Evolutionary conservation across 2,113 vertebrate species (phyloP), one percentile per base, ranked within the genome.

Genomic region (Triplophysa rosa): DNA sequence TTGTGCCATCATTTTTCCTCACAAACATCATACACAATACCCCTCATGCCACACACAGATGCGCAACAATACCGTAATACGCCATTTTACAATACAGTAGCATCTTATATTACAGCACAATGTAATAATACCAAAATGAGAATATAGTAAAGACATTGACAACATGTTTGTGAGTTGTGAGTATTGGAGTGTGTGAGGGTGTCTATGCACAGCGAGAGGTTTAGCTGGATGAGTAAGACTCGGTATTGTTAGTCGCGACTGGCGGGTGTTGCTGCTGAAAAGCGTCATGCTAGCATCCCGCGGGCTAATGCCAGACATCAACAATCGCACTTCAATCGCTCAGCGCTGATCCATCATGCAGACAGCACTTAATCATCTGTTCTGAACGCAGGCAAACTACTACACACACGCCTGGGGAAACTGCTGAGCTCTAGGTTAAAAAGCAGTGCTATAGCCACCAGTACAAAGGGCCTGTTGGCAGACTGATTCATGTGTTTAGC

Each of bases 291-390:
- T 79, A 78, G 76, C 83, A 81, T 80, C 83, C 83, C 52, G 75
- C 70, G 9, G 83, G 83, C 76, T 81, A 62, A 37, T 52, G 58
- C 83, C 83, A 84, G 83, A 84, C 83, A 84, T 84, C 79, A 81
- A 79, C 76, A 84, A 84, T 84, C 83, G 75, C 83, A 81, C 83
- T 84, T 84, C 83, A 84, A 84, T 84, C 83, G 79, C 65, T 84
- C 66, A 62, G 72, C 69, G 78, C 83, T 84, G 83, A 84, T 84
- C 83, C 83, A 62, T 76, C 67, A 71, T 84, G 80, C 83, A 83
- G 75, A 70, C 73, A 75, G 79, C 62, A 78, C 77, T 83, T 79
- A 81, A 81, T 85, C 84, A 82, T 81, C 66, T 76, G 66, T 62
- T 80, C 80, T 76, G 77, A 76, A 85, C 10, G 56, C 72, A 67